A percentile compares a stretch with the other conserved stretches of the same genome.
phyloP scores from a whole-genome alignment of 1,140 invertebrate species.

The Campoletis sonorensis region DNA sequence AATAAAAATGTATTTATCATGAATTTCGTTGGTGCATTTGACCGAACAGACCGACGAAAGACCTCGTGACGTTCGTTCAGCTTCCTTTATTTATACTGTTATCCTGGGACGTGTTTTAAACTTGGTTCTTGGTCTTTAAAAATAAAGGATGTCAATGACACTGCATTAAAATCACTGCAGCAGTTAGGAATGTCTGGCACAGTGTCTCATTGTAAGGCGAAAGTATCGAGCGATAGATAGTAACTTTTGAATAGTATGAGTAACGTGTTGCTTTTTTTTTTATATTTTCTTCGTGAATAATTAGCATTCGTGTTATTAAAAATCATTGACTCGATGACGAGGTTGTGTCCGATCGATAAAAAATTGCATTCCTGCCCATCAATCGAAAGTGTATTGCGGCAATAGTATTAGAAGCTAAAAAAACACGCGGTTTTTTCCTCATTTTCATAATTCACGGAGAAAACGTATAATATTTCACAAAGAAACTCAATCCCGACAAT shows the following conservation, averaged over 20 bases:
- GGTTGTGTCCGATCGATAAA: background rate
- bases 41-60: too few species aligned
- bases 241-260: background rate
- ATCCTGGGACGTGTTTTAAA: too few species aligned
- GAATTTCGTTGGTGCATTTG: too few species aligned
- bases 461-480: background rate
- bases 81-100: too few species aligned
- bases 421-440: background rate
- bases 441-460: background rate
- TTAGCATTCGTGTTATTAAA: background rate
- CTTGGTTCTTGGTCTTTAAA: too few species aligned
- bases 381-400: background rate
- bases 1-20: too few species aligned
- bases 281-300: background rate
- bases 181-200: constrained; percentile 17
- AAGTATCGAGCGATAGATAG: background rate
- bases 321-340: background rate
- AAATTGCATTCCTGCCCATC: background rate
- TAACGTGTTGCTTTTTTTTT: background rate
- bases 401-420: too few species aligned
- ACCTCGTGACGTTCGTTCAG: too few species aligned
- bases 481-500: background rate
- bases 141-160: background rate
- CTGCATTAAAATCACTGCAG: background rate
- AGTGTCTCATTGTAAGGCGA: constrained; percentile 1